phyloP scores from a whole-genome alignment of 2,797 vertebrate species.

The Cuniculus paca region DNA sequence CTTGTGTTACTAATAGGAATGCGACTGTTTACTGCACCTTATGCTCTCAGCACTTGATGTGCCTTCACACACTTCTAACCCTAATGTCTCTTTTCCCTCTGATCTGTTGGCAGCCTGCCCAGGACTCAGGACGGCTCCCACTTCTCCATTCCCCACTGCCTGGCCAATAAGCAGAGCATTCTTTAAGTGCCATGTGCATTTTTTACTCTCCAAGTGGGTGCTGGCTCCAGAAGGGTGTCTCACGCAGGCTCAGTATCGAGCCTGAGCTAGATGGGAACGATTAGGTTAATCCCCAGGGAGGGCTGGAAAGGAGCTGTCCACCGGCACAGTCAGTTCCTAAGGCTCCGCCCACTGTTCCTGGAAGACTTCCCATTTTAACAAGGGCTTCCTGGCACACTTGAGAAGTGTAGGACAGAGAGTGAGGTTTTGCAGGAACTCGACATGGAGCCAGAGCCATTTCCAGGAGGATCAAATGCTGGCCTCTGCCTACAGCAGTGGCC shows the following conservation, averaged over 20 bases:
- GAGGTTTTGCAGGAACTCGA: not conserved
- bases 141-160: no score
- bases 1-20: not conserved
- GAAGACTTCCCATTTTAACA: slow-evolving; percentile 63
- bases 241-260: not conserved
- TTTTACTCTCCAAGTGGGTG: not conserved
- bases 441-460: not conserved
- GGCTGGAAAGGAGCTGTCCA: not conserved
- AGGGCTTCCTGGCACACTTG: slow-evolving; percentile 8
- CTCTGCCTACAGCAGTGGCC: not conserved
- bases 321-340: not conserved
- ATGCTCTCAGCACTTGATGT: not conserved
- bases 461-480: not conserved
- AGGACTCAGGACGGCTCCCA: not conserved
- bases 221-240: not conserved
- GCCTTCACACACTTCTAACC: not conserved
- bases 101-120: not conserved
- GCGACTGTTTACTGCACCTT: no score
- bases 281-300: not conserved
- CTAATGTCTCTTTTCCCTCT: not conserved
- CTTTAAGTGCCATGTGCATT: not conserved
- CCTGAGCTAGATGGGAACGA: not conserved
- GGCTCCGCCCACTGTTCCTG: not conserved
- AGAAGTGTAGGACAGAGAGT: not conserved
- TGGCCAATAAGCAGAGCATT: not conserved